These are phyloP conservation scores for Caloenas nicobarica DNA, from an alignment of 2,113 vertebrate species.

Conservation along the genomic window DNA sequence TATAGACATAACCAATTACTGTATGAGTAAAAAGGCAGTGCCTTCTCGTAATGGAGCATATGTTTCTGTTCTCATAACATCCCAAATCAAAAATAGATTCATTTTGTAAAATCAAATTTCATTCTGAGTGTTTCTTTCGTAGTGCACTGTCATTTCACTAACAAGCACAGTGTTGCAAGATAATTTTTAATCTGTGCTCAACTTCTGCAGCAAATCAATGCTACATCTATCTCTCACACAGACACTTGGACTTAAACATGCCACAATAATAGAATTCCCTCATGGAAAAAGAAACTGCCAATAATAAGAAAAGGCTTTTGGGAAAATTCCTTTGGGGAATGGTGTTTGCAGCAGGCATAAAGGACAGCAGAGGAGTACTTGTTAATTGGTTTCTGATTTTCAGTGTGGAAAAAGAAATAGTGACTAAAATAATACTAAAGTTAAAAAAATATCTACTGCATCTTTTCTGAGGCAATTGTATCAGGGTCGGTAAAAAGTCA, in stretches of 20 bases:
- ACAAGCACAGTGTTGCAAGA: not conserved
- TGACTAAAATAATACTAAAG: not conserved
- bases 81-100: not conserved
- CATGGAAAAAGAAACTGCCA: slow-evolving; percentile 20
- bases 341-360: not conserved
- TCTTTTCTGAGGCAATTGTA: not conserved
- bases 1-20: not conserved
- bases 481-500: not conserved
- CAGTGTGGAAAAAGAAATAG: not conserved
- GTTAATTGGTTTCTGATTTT: slow-evolving; percentile 49
- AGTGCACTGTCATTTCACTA: not conserved
- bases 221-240: not conserved
- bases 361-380: not conserved
- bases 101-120: slow-evolving; percentile 5
- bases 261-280: slow-evolving; percentile 39
- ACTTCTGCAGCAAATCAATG: slow-evolving; percentile 1
- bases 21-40: not conserved
- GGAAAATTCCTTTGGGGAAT: not conserved
- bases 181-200: slow-evolving; percentile 29
- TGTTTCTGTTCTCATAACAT: not conserved
- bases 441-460: not conserved
- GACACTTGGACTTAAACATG: not conserved
- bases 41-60: not conserved
- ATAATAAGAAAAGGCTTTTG: slow-evolving; percentile 10
- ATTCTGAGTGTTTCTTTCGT: not conserved